Conservation (phyloP, 2,888 invertebrate genomes). For the Eupithecia abbreviata region DNA sequence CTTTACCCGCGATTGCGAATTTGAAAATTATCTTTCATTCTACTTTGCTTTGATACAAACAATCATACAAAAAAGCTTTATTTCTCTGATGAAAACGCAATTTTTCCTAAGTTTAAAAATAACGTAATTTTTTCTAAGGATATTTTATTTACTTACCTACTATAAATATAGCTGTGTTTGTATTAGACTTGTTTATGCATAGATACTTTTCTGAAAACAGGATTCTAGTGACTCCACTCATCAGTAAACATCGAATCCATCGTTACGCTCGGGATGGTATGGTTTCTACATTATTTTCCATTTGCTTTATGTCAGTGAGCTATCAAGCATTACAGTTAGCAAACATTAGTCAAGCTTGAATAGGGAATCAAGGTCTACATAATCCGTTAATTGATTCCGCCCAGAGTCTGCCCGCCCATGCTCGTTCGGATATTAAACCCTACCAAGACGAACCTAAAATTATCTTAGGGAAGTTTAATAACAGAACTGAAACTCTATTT, state of each 20-base stretch:
- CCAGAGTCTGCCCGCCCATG: conserved; percentile 25
- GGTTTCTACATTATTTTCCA: not conserved
- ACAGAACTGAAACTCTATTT: conserved; percentile 10
- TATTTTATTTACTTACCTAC: not conserved
- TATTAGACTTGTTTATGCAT: not conserved
- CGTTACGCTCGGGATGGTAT: not conserved
- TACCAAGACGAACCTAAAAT: conserved; percentile 23
- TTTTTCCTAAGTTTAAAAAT: no score
- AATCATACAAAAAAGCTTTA: no score
- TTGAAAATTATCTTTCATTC: no score
- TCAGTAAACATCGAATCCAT: not conserved
- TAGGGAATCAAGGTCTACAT: conserved; percentile 35
- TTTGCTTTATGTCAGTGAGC: not conserved
- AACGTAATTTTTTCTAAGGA: no score
- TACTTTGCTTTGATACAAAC: no score
- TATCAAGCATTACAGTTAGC: conserved; percentile 10
- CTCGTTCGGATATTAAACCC: conserved; percentile 34
- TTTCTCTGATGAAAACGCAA: no score
- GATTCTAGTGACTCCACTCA: not conserved
- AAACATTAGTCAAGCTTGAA: conserved; percentile 35
- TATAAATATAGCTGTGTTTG: not conserved
- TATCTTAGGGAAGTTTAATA: not conserved
- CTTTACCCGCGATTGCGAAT: no score
- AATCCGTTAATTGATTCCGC: conserved; percentile 40
- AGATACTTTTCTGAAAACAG: not conserved